phyloP scores from a whole-genome alignment of 2,113 vertebrate species.

The Mystacornis crossleyi region DNA sequence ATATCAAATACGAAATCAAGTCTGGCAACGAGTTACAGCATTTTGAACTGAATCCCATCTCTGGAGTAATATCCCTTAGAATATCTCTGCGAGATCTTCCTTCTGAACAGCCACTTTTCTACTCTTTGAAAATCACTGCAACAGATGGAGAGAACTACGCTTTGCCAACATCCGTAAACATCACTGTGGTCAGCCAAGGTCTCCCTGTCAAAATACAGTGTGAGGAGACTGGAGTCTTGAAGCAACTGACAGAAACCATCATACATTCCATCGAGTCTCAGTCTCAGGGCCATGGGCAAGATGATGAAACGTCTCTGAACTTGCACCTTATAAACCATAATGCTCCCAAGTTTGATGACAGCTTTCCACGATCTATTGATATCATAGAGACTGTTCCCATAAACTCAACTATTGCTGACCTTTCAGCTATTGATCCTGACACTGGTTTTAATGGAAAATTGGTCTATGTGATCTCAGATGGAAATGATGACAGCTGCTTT shows the following conservation, averaged over 20 bases:
- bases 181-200: slow-evolving; percentile 80
- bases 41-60: slow-evolving; percentile 83
- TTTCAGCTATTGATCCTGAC: slow-evolving; percentile 86
- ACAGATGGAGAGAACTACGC: slow-evolving; percentile 87
- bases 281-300: slow-evolving; percentile 71
- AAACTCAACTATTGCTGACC: slow-evolving; percentile 79
- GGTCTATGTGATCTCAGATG: slow-evolving; percentile 88
- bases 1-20: slow-evolving; percentile 84
- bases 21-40: slow-evolving; percentile 88
- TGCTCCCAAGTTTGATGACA: slow-evolving; percentile 83
- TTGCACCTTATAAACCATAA: slow-evolving; percentile 87
- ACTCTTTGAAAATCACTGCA: slow-evolving; percentile 85
- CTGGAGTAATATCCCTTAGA: slow-evolving; percentile 83
- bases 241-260: slow-evolving; percentile 86
- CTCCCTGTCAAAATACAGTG: slow-evolving; percentile 78
- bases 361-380: slow-evolving; percentile 86
- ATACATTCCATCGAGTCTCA: slow-evolving; percentile 85
- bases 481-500: slow-evolving; percentile 92
- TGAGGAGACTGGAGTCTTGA: slow-evolving; percentile 86
- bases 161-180: slow-evolving; percentile 81
- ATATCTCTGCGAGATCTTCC: slow-evolving; percentile 71
- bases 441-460: slow-evolving; percentile 87
- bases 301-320: slow-evolving; percentile 85
- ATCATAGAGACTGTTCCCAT: slow-evolving; percentile 80
- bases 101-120: slow-evolving; percentile 57